These are phyloP conservation scores for Leucoraja ocellata DNA, from an alignment of 2,797 vertebrate genomes.

Conservation along the genomic window DNA sequence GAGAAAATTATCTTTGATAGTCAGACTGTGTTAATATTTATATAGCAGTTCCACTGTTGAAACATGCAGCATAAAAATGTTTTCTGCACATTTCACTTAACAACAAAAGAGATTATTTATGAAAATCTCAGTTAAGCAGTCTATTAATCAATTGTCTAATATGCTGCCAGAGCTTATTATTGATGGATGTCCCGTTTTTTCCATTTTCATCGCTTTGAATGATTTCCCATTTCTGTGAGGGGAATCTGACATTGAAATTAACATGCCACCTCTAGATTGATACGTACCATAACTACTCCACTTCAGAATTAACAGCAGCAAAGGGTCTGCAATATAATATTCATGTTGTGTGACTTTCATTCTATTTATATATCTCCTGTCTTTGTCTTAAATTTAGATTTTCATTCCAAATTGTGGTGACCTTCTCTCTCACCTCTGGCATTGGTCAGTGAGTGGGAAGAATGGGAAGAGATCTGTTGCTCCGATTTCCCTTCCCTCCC, in stretches of 20 bases:
- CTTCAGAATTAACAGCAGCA: conserved; percentile 27
- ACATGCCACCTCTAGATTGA: conserved; percentile 27
- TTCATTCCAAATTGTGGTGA: not conserved
- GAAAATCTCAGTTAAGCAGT: conserved; percentile 34
- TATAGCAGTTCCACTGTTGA: conserved; percentile 22
- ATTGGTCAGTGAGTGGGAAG: not conserved
- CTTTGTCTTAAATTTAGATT: not conserved
- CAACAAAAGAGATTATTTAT: conserved; percentile 18
- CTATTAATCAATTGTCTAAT: conserved; percentile 37
- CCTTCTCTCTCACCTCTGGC: not conserved
- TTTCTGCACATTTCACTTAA: conserved; percentile 33
- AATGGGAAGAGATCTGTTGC: not conserved
- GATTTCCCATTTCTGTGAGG: conserved; percentile 28
- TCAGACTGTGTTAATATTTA: conserved; percentile 34
- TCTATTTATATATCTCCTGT: not conserved
- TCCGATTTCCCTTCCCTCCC: not conserved
- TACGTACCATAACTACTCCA: conserved; percentile 28
- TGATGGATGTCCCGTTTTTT: conserved; percentile 28
- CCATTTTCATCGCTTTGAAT: conserved; percentile 33
- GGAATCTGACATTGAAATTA: conserved; percentile 31
- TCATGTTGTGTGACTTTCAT: conserved; percentile 1
- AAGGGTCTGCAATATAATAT: conserved; percentile 26
- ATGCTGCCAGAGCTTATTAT: conserved; percentile 26
- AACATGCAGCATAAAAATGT: conserved; percentile 2
- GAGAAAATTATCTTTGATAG: conserved; percentile 33